These are phyloP conservation scores for Anthoptus insignis DNA, from an alignment of 2,888 invertebrate species.

Conservation along the genomic window DNA sequence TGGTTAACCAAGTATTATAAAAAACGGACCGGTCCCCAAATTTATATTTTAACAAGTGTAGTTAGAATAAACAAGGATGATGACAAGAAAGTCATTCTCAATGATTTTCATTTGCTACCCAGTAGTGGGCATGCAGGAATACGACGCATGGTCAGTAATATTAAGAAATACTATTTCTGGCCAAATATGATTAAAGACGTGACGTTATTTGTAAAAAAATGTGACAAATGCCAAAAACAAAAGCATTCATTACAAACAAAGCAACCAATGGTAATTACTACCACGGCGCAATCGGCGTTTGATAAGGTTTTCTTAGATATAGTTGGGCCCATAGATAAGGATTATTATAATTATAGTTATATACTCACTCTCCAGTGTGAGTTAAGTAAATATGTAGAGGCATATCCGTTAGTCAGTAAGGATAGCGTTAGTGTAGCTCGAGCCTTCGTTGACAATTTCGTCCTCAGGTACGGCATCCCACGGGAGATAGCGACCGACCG, in stretches of 20 bases:
- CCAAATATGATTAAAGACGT: constrained; percentile 35
- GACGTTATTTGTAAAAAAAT: constrained; percentile 29
- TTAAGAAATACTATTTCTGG: constrained; percentile 18
- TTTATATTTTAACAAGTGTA: constrained; percentile 33
- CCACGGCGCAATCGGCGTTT: constrained; percentile 26
- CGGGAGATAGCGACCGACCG: too few relatives aligned
- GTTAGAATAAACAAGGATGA: too few relatives aligned
- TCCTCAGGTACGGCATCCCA: too few relatives aligned
- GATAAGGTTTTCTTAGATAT: constrained; percentile 37
- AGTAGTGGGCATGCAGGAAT: constrained; percentile 43
- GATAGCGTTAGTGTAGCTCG: too few relatives aligned
- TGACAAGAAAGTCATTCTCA: too few relatives aligned
- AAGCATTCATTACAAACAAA: constrained; percentile 12
- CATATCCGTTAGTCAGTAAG: not conserved
- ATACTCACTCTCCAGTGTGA: constrained; percentile 32
- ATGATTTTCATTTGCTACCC: constrained; percentile 43
- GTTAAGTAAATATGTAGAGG: constrained; percentile 21
- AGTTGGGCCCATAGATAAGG: constrained; percentile 33
- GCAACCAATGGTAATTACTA: constrained; percentile 35
- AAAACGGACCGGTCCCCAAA: constrained; percentile 26
- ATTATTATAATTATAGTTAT: constrained; percentile 31
- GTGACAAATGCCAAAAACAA: constrained; percentile 25
- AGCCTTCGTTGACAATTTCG: too few relatives aligned
- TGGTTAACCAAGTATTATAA: too few relatives aligned
- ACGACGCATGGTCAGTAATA: constrained; percentile 50